Percentiles rank a stretch among this genome's conserved stretches.
Conservation (phyloP, 2,113 vertebrate genomes). For the Mus spicilegus region DNA sequence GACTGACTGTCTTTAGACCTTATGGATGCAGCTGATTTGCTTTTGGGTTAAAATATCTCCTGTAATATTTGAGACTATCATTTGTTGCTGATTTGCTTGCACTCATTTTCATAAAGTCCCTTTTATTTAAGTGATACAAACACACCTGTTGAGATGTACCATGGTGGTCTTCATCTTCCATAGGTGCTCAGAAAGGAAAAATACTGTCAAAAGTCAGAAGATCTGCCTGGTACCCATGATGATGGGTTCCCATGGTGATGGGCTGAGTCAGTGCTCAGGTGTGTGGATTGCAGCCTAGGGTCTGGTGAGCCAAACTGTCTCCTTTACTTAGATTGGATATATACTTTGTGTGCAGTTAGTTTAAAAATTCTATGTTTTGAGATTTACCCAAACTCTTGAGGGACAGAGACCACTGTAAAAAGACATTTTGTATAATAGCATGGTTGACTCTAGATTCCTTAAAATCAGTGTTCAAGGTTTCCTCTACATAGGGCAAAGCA, state of each 20-base stretch:
- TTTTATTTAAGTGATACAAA: conserved; percentile 26
- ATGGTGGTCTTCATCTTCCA: not conserved
- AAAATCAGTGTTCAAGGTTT: not conserved
- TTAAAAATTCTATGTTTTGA: conserved; percentile 31
- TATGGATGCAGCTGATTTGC: not conserved
- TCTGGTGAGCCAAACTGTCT: not conserved
- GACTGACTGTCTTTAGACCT: not conserved
- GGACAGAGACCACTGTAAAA: not conserved
- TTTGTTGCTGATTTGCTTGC: not conserved
- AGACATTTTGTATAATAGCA: conserved; percentile 45
- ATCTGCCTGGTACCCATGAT: not conserved
- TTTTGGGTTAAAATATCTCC: conserved; percentile 36
- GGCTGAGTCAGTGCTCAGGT: too few relatives aligned
- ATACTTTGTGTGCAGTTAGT: not conserved
- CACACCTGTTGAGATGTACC: not conserved
- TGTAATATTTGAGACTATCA: conserved; percentile 7
- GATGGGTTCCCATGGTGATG: not conserved
- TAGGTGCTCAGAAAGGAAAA: not conserved
- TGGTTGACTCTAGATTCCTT: not conserved
- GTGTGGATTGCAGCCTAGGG: not conserved
- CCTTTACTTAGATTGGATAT: not conserved
- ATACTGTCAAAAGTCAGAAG: not conserved
- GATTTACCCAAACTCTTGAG: not conserved
- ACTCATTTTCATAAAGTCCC: not conserved
- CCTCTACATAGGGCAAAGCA: not conserved